phyloP scores from a whole-genome alignment of 2,888 invertebrate species.

The Neria commutata region DNA sequence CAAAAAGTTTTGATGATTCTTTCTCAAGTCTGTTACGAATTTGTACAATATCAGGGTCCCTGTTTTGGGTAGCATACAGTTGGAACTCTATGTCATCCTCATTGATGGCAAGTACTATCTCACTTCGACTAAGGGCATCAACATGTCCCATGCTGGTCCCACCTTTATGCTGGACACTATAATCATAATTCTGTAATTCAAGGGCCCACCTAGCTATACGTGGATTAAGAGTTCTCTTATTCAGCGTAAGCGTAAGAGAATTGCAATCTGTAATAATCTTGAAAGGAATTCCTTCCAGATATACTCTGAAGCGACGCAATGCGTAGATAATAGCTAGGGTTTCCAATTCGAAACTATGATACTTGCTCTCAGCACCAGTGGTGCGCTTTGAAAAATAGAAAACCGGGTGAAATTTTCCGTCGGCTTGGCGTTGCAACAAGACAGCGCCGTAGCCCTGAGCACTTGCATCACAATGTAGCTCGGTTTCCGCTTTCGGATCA shows the following conservation, averaged over 20 bases:
- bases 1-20: neutral
- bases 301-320: conserved; percentile 38
- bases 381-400: conserved; percentile 44
- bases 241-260: conserved; percentile 32
- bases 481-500: conserved; percentile 36
- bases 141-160: conserved; percentile 42
- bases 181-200: conserved; percentile 32
- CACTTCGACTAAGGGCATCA: conserved; percentile 41
- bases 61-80: neutral
- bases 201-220: conserved; percentile 35
- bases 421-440: conserved; percentile 32
- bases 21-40: neutral
- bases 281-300: conserved; percentile 37
- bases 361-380: conserved; percentile 35
- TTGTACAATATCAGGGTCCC: neutral
- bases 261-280: conserved; percentile 42
- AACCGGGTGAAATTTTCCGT: conserved; percentile 40
- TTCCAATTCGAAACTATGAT: conserved; percentile 48
- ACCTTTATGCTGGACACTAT: conserved; percentile 31
- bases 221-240: conserved; percentile 32
- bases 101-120: neutral
- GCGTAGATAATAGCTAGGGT: conserved; percentile 41
- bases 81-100: neutral
- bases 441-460: conserved; percentile 38
- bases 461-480: conserved; percentile 47